These are phyloP conservation scores for Pterocles burchelli DNA, from an alignment of 2,113 vertebrate genomes.

Conservation along the genomic window DNA sequence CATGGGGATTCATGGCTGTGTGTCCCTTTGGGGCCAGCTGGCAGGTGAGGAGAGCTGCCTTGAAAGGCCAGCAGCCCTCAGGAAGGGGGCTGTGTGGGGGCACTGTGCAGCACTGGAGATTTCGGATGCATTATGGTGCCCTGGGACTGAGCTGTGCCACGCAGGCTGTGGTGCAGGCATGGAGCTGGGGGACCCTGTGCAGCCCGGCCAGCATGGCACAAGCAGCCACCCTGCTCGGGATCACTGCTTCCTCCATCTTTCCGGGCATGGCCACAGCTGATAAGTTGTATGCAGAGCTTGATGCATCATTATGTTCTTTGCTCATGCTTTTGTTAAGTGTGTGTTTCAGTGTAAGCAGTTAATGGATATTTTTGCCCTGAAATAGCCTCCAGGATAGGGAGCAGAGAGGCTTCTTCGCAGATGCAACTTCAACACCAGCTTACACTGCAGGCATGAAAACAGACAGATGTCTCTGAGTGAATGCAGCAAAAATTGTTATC, in stretches of 20 bases:
- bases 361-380: conserved; percentile 23
- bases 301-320: neutral
- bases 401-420: conserved; percentile 28
- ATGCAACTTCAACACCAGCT: conserved; percentile 54
- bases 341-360: neutral
- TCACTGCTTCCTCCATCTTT: neutral
- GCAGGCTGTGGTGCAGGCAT: rapidly evolving
- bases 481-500: conserved; percentile 50
- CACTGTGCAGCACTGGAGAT: rapidly evolving
- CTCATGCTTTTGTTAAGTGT: conserved; percentile 12
- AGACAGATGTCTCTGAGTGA: conserved; percentile 59
- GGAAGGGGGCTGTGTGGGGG: rapidly evolving
- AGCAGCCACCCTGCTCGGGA: neutral
- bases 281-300: neutral
- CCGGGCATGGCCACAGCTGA: rapidly evolving
- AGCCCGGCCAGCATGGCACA: rapidly evolving
- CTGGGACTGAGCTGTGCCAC: neutral
- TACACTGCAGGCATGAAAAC: conserved; percentile 41
- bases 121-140: neutral
- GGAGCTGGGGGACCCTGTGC: neutral
- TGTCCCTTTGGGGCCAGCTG: no score
- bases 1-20: rapidly evolving
- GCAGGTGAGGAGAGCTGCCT: neutral
- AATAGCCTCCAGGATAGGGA: conserved; percentile 26
- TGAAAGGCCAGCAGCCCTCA: neutral